Base-by-base conservation (phyloP, 2,888 invertebrate species). In the Pollenia amentaria region DNA sequence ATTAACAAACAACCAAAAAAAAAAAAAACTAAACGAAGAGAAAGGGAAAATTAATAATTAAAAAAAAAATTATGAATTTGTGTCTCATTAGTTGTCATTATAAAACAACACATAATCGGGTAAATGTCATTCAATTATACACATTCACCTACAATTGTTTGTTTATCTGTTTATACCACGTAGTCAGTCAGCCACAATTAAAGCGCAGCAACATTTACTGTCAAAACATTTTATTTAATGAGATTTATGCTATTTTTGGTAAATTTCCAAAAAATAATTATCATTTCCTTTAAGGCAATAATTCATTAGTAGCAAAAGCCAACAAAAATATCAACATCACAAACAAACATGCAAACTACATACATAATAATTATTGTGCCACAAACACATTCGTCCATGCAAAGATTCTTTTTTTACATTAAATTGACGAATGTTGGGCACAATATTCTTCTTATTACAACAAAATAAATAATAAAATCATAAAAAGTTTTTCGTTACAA, bases 211-310 rank as follows among this genome's bases (percentile, higher is more conserved):
- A 75, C 86, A 83, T 85, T 85, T 85, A 85, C 72, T 77, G 76
- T 83, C 72, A 76, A 72, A 84, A 84, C 65, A 84, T 84, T 84
- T 77, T 90, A 90, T 90, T 91, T 90, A 92, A 92, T 92, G 92
- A 91, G 91, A 89, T 91, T 91, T 89, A 84, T 88, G 89, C 91
- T 92, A 92, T 92, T 92, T 92, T 91, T 89, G 91, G 90, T 90
- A 89, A 85, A 90, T 89, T 92, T 92, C 91, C 92, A 90, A 90
- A 90, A 90, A 92, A 89, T 90, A 90, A 91, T 92, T 91, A 91
- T 91, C 90, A 90, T 90, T 91, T 91, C 90, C 91, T 90, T 89
- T 62, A 81, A 77, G 67, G 87, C 87, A 84, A 87, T 77, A 67
- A 87, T 44, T 87, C 84, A 87, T 89, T 89, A 89, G 89, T 60